Base-by-base conservation (phyloP, 2,113 vertebrate genomes). In the Pluvialis apricaria region DNA sequence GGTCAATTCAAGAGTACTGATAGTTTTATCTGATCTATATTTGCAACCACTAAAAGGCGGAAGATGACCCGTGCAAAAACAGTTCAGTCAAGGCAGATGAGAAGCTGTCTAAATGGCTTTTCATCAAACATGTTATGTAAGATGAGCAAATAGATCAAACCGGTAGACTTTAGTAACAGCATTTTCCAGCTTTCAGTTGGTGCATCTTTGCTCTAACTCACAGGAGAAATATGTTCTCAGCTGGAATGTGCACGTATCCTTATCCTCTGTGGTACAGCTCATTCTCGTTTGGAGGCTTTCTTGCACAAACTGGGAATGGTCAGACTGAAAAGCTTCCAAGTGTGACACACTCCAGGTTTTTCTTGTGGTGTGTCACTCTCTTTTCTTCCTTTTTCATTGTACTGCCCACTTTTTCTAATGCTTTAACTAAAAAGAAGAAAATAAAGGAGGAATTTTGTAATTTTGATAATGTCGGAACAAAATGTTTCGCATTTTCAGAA, bases 401-500 rank as follows among this genome's bases (percentile, higher is more conserved):
- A 52, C 34, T 83, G 60, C 17, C 34, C 51, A 71, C 42, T 85
- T 94, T 92, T 85, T 66, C 44, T 42, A 82, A 54, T 18, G 34
- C 2, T 62, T 83, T 76, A 79, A 70, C 17, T 73, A 40, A 87
- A 85, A 90, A 65, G 66, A 68, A 85, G 45, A 92, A 91, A 95
- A 82, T 80, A 71, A 85, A 85, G 42, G 70, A 82, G 6, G 49
- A 95, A 92, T 85, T 95, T 62, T 92, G 69, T 68, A 70, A 96
- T 96, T 96, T 96, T 65, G 64, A 88, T 83, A 92, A 92, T 78
- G 82, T 86, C 8, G 0, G 86, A 90, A 94, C 58, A 88, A 82
- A 95, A 95, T 73, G 95, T 90, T 96, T 95, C 82, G 78, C 95
- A 96, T 96, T 97, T 96, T 97, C 92, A 93, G 72, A 96, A 96